Evolutionary conservation across 2,888 invertebrate species (phyloP), one percentile per base, ranked within the genome.

Genomic region (Rhabditoides inermis): DNA sequence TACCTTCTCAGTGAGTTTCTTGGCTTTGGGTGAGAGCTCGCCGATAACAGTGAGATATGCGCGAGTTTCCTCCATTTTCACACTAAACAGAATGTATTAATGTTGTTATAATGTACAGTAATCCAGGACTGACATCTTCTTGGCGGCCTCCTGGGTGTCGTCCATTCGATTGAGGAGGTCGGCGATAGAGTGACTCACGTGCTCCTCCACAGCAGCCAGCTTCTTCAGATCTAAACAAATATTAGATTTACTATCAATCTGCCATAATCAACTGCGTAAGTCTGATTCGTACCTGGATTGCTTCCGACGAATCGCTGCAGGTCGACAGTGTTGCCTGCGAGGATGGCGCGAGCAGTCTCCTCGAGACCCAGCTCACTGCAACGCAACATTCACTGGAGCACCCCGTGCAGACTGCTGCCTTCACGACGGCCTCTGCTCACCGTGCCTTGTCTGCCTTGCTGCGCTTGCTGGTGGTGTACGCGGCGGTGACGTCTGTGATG

Each of bases 371-470:
- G 39, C 12, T 46, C 56, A 46, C 56, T 60, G 36, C 12, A 58
- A 51, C 7, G 7, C 15, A 18, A 7, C 15, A 15, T 40, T 20
- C n/a, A n/a, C n/a, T n/a, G n/a, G n/a, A n/a, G n/a, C n/a, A n/a
- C n/a, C n/a, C n/a, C 15, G 40, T 15, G 18, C 7, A 15, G 15
- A 40, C 7, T n/a, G n/a, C 12, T 7, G 6, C 7, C 7, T 18
- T 18, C 40, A 40, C 7, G 10, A 40, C 18, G 20, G 18, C 7
- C 7, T 40, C n/a, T 3, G 20, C 12, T 15, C 30, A 60, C 60
- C 49, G 56, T 3, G 61, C 60, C 4, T 53, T 32, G 6, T 26
- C 48, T 12, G 58, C 60, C 40, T 63, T 63, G 1, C 56, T 60
- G 23, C 54, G 58, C 32, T 51, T 47, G 0, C 35, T 45, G 0